phyloP scores from a whole-genome alignment of 2,113 vertebrate species.

The Mustela nigripes region DNA sequence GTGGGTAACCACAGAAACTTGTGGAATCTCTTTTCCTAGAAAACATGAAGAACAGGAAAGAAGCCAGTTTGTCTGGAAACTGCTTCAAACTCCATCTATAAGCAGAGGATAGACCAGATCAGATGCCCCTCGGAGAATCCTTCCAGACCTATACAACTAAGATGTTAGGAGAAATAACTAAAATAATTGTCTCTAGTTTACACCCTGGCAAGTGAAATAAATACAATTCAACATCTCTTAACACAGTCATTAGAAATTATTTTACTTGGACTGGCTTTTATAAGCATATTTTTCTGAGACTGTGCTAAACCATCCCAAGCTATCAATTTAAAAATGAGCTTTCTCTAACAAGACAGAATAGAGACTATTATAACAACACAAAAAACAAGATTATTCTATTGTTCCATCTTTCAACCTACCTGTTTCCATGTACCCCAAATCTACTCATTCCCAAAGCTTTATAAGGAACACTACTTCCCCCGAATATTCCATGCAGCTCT shows the following conservation, averaged over 20 bases:
- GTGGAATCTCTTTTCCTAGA: conserved; percentile 81
- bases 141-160: not conserved
- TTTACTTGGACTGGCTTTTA: conserved; percentile 30
- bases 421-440: not conserved
- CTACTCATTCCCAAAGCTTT: not conserved
- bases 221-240: conserved; percentile 33
- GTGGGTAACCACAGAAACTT: conserved; percentile 77
- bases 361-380: not conserved
- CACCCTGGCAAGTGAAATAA: conserved; percentile 60
- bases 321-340: conserved; percentile 44
- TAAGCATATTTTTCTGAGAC: conserved; percentile 51
- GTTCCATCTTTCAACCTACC: conserved; percentile 4
- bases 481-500: not conserved
- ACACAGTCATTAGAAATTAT: conserved; percentile 43
- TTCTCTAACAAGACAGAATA: conserved; percentile 35
- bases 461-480: not conserved
- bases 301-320: not conserved
- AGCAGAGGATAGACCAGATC: not conserved
- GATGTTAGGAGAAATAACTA: conserved; percentile 44
- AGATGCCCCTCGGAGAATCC: not conserved
- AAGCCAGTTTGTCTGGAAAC: conserved; percentile 73
- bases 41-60: conserved; percentile 70
- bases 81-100: conserved; percentile 50
- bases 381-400: not conserved
- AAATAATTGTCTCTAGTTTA: conserved; percentile 60